Percentiles rank a stretch among this genome's conserved stretches.
Conservation (phyloP, 2,797 vertebrate species). For the Poeciliopsis gracilis region DNA sequence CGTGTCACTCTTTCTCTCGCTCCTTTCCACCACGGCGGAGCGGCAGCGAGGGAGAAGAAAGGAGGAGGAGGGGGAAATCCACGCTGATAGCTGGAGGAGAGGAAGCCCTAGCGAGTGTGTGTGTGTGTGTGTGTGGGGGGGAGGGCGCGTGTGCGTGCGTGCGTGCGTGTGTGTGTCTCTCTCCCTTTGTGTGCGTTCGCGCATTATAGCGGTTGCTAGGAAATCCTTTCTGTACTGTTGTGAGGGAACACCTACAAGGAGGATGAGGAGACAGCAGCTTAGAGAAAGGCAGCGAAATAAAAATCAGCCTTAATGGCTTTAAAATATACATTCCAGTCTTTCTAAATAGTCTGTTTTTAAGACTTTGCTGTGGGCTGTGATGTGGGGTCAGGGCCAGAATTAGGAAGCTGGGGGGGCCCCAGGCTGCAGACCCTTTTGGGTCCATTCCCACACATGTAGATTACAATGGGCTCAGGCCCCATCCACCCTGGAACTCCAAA, state of each 20-base stretch:
- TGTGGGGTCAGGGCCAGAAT: neutral
- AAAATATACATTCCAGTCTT: constrained; percentile 1
- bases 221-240: constrained; percentile 76
- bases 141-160: neutral
- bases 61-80: constrained; percentile 71
- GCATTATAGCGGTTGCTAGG: constrained; percentile 75
- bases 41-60: constrained; percentile 52
- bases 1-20: constrained; percentile 20
- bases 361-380: neutral
- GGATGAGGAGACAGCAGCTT: constrained; percentile 58
- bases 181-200: constrained; percentile 1
- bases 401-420: neutral
- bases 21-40: constrained; percentile 54
- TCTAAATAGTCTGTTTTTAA: neutral
- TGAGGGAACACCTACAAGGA: constrained; percentile 71
- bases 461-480: neutral
- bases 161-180: constrained; percentile 9
- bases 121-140: neutral
- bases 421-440: neutral
- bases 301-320: constrained; percentile 22
- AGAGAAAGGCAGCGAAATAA: constrained; percentile 25
- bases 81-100: constrained; percentile 80
- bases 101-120: constrained; percentile 75
- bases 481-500: neutral
- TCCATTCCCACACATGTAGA: neutral